A percentile compares a stretch with the other conserved stretches of the same genome.
Conservation (phyloP, 2,888 invertebrate species). For the Serrognathus titanus region DNA sequence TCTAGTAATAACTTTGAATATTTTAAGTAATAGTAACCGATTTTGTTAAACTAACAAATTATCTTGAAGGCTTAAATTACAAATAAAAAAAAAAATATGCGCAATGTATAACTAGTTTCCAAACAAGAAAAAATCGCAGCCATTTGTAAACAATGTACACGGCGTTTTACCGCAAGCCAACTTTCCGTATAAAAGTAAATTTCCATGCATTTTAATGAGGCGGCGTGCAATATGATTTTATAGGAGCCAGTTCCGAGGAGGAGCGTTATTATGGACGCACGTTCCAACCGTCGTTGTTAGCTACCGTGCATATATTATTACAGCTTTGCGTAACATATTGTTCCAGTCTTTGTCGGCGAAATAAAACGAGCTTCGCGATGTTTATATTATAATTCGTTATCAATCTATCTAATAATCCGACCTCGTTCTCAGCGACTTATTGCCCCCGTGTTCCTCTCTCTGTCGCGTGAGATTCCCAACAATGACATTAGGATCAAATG, state of each 20-base stretch:
- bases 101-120: no score
- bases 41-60: no score
- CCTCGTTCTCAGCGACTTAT: background rate
- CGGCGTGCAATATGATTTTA: constrained; percentile 1
- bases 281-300: background rate
- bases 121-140: no score
- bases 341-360: constrained; percentile 11
- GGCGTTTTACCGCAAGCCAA: no score
- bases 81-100: no score
- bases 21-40: no score
- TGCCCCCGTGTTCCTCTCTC: background rate
- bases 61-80: no score
- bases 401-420: background rate
- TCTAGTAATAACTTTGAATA: no score
- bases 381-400: constrained; percentile 4
- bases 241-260: constrained; percentile 1
- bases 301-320: constrained; percentile 7
- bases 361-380: constrained; percentile 1
- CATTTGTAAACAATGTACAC: no score
- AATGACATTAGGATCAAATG: background rate
- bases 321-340: constrained; percentile 6
- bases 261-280: background rate
- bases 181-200: background rate
- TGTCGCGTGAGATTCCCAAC: background rate
- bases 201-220: background rate